These are phyloP conservation scores for Archocentrus centrarchus DNA, from an alignment of 2,113 vertebrate species.

Conservation along the genomic window DNA sequence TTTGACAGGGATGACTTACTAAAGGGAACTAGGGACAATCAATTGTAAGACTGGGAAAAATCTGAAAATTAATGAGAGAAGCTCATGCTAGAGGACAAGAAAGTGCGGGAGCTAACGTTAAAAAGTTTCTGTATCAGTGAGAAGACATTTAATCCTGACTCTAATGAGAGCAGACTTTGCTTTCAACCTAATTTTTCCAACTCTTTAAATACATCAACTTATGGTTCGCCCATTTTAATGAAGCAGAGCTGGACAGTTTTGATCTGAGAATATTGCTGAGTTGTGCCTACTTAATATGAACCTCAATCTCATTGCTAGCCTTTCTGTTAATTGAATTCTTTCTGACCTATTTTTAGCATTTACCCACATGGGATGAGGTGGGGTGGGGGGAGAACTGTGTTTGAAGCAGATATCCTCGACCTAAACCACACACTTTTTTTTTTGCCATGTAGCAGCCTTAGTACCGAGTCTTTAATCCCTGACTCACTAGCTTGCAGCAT, in stretches of 20 bases:
- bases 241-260: slow-evolving; percentile 21
- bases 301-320: neutral
- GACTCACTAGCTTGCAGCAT: slow-evolving; percentile 44
- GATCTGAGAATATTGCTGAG: slow-evolving; percentile 37
- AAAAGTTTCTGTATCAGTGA: neutral
- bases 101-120: neutral
- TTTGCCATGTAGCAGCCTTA: slow-evolving; percentile 16
- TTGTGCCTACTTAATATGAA: slow-evolving; percentile 22
- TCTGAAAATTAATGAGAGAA: neutral
- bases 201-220: neutral
- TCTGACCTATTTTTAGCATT: slow-evolving; percentile 11
- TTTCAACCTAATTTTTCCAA: slow-evolving; percentile 8
- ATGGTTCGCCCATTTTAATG: neutral
- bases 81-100: neutral
- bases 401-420: slow-evolving; percentile 17
- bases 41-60: neutral
- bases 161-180: slow-evolving; percentile 1
- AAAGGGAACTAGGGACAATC: neutral
- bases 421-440: neutral
- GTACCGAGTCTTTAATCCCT: slow-evolving; percentile 38
- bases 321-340: slow-evolving; percentile 37
- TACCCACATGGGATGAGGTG: neutral
- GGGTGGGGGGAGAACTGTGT: neutral
- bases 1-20: neutral
- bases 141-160: neutral